Base-by-base conservation (phyloP, 2,113 vertebrate species). In the Phyllopteryx taeniolatus region DNA sequence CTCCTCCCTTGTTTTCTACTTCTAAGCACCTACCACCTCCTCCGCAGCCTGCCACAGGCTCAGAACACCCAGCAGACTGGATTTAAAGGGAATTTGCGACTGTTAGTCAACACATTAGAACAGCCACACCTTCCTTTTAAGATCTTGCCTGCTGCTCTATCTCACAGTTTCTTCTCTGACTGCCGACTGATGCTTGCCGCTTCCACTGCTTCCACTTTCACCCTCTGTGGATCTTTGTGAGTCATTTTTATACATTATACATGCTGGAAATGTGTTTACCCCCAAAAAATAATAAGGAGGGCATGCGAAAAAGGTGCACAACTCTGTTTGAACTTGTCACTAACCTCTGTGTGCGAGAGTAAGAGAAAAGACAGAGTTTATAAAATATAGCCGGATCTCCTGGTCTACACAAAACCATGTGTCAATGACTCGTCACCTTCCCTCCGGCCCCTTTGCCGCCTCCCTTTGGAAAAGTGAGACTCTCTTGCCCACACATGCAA, bases 81-180 rank as follows among this genome's bases (percentile, higher is more conserved):
- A 93, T 94, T 94, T 94, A 94, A 94, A 94, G 93, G 93, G 93
- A 94, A 94, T 94, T 94, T 94, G 93, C 93, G 93, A 94, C 93
- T 94, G 93, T 94, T 94, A 92, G 84, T 93, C 85, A 88, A 89
- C 92, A 85, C 81, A 87, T 90, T 90, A 91, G 92, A 93, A 93
- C 93, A 93, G 93, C 92, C 92, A 93, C 93, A 94, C 92, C 93
- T 94, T 94, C 93, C 93, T 93, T 94, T 94, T 94, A 93, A 94
- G 92, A 93, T 94, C 92, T 94, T 93, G 93, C 91, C 93, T 94
- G 93, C 92, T 94, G 92, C 93, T 92, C 87, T 90, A 79, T 92
- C 92, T 86, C 89, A 78, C 85, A 70, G 83, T 80, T 78, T 78
- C 79, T 81, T 73, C 78, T 60, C 70, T 73, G 78, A 72, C 68